Conservation (phyloP, 2,888 invertebrate species). For the Melanophora roralis region DNA sequence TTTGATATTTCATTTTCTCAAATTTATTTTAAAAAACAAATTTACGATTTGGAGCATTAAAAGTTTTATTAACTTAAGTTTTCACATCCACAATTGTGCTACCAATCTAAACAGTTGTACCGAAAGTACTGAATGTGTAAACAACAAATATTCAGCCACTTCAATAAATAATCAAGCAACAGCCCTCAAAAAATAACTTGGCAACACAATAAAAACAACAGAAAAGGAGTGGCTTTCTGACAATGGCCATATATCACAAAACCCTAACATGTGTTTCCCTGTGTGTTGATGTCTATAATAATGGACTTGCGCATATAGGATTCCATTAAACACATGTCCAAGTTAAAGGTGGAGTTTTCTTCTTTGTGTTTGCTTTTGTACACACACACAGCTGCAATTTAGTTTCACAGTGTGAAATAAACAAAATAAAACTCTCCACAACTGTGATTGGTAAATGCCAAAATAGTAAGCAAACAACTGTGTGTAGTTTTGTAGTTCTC, state of each 20-base stretch:
- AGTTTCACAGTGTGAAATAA: not conserved
- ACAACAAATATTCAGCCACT: conserved; percentile 42
- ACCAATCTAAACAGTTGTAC: conserved; percentile 77
- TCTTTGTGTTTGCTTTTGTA: conserved; percentile 26
- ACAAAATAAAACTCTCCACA: conserved; percentile 73
- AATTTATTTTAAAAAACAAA: no score
- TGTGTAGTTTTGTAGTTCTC: conserved; percentile 66
- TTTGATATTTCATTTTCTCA: not conserved
- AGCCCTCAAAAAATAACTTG: conserved; percentile 54
- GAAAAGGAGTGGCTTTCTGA: conserved; percentile 71
- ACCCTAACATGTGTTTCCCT: conserved; percentile 2
- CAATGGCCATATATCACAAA: conserved; percentile 70
- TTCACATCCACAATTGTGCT: conserved; percentile 57
- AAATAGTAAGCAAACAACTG: not conserved
- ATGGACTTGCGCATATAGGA: conserved; percentile 70
- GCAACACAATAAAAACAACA: conserved; percentile 43
- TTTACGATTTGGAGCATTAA: not conserved
- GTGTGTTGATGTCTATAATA: conserved; percentile 17
- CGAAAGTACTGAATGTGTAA: conserved; percentile 73
- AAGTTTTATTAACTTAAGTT: not conserved
- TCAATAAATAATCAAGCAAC: conserved; percentile 53
- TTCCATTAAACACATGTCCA: conserved; percentile 44
- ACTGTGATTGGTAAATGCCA: conserved; percentile 69
- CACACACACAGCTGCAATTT: conserved; percentile 27
- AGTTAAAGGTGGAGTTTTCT: conserved; percentile 70